phyloP scores from a whole-genome alignment of 2,888 invertebrate genomes.

The Apocheima hispidaria region DNA sequence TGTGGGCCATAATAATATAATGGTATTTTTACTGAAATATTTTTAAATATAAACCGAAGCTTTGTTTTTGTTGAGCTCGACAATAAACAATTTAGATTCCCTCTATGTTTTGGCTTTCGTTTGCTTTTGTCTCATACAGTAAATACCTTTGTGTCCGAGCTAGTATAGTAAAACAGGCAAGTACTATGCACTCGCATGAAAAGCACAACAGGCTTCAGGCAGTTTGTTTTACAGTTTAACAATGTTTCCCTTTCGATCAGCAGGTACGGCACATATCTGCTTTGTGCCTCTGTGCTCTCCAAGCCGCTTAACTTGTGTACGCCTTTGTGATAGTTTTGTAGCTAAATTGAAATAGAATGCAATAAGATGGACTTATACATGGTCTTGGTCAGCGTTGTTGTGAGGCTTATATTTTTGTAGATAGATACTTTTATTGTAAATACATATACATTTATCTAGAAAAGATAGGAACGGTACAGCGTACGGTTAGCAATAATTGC shows the following conservation, averaged over 20 bases:
- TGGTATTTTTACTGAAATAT: neutral
- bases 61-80: conserved; percentile 13
- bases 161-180: conserved; percentile 45
- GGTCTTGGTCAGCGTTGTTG: neutral
- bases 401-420: neutral
- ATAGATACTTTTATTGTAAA: neutral
- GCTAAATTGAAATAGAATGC: conserved; percentile 35
- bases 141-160: conserved; percentile 54
- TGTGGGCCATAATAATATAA: no score
- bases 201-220: conserved; percentile 66
- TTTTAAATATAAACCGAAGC: neutral
- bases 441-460: neutral
- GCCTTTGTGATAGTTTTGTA: conserved; percentile 57
- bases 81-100: conserved; percentile 36
- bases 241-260: conserved; percentile 79
- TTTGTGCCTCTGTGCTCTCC: conserved; percentile 59
- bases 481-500: conserved; percentile 32
- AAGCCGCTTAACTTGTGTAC: conserved; percentile 57
- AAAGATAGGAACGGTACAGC: conserved; percentile 17
- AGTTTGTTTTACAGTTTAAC: conserved; percentile 79
- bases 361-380: conserved; percentile 7
- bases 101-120: conserved; percentile 40
- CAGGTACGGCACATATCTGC: conserved; percentile 67
- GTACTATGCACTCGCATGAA: conserved; percentile 52
- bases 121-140: conserved; percentile 47